phyloP scores from a whole-genome alignment of 2,797 vertebrate species.

The Neopelma chrysocephalum region DNA sequence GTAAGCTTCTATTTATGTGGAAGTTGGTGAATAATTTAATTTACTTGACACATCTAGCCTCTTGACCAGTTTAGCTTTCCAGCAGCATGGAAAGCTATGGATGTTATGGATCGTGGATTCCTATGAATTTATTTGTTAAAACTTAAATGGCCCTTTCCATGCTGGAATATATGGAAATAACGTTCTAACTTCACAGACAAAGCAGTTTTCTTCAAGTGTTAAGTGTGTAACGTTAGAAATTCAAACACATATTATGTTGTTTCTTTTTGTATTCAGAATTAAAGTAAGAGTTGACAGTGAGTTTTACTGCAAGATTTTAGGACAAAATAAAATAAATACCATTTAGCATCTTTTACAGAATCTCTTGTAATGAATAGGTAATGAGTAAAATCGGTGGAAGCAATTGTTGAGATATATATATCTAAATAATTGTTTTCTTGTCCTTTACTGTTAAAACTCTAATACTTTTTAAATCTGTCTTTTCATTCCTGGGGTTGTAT shows the following conservation, averaged over 20 bases:
- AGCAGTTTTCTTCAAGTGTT: neutral
- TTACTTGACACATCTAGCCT: neutral
- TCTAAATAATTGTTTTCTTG: neutral
- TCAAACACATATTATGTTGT: neutral
- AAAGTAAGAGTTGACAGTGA: neutral
- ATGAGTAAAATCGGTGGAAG: neutral
- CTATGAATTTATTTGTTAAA: neutral
- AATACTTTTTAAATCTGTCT: neutral
- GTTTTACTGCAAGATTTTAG: neutral
- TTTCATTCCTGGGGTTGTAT: neutral
- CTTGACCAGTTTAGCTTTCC: neutral
- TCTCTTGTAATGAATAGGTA: neutral
- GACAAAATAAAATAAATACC: neutral
- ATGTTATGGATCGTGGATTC: neutral
- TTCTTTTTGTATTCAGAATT: neutral
- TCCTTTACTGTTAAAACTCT: neutral
- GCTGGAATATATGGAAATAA: neutral
- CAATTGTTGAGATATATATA: too few relatives aligned
- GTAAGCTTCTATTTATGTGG: neutral
- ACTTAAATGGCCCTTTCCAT: neutral
- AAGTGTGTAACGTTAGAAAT: neutral
- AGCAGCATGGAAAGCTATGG: neutral
- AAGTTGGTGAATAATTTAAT: neutral
- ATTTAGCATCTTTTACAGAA: neutral
- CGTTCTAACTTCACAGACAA: neutral